Conservation (phyloP, 2,797 vertebrate species). For the Enteromius fasciolatus region DNA sequence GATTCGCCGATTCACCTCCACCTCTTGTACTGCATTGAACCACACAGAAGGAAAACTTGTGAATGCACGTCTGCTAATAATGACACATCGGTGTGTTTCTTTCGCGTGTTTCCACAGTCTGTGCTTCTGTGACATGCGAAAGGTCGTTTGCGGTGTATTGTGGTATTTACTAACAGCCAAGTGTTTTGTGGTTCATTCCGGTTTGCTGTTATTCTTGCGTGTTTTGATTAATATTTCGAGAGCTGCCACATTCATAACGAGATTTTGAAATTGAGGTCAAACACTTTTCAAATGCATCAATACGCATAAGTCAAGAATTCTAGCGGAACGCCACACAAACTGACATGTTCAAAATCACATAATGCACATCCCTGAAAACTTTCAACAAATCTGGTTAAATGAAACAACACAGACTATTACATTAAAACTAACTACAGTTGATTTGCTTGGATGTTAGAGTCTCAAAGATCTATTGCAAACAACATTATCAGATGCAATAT, state of each 20-base stretch:
- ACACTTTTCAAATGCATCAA: not conserved
- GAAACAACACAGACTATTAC: not conserved
- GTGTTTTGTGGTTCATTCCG: not conserved
- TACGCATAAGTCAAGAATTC: not conserved
- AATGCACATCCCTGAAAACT: not conserved
- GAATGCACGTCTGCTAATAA: slow-evolving; percentile 30
- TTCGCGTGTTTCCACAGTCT: not conserved
- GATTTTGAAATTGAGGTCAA: not conserved
- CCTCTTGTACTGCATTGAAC: slow-evolving; percentile 2
- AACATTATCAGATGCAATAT: not conserved
- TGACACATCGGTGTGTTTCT: not conserved
- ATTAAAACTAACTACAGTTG: not conserved
- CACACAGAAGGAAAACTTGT: slow-evolving; percentile 8
- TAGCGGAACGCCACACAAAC: not conserved
- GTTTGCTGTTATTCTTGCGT: not conserved
- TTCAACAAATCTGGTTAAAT: not conserved
- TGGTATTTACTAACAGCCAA: slow-evolving; percentile 14
- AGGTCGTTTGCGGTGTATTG: slow-evolving; percentile 14
- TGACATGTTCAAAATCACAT: not conserved
- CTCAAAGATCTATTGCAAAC: not conserved
- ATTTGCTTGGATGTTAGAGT: not conserved
- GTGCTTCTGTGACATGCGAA: slow-evolving; percentile 2
- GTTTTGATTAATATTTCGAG: not conserved
- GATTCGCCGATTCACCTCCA: slow-evolving; percentile 11
- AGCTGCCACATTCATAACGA: not conserved